Base-by-base conservation (phyloP, 2,797 vertebrate species). In the Carapus acus region DNA sequence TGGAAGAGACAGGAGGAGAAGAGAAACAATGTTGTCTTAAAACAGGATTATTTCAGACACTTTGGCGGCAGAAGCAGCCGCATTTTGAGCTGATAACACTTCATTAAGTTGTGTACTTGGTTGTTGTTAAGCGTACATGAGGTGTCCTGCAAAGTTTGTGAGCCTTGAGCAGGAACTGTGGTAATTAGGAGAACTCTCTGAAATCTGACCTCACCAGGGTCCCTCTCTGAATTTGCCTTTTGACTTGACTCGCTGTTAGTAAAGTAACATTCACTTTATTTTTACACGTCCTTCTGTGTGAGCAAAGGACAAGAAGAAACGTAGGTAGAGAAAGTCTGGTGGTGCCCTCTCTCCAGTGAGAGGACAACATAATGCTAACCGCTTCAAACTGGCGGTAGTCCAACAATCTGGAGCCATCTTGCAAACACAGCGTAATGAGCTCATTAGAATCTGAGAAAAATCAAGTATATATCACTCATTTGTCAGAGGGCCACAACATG, bases 151-250 rank as follows among this genome's bases (percentile, higher is more conserved):
- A 53, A 39, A 43, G 31, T 36, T 16, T n/a, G 21, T 49, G 20
- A 33, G 41, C 27, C 27, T 1, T 27, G 22, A 48, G 6, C 39
- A 34, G 52, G 18, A 47, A 19, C 24, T 12, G 24, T 16, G 40
- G 17, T 8, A 21, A 39, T 49, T 41, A 4, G 37, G 17, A 47
- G 47, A 9, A 4, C 9, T 51, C 43, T 16, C 21, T 42, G 2
- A 53, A 62, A 49, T 49, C 6, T 59, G 38, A 54, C 41, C 45
- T 36, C 20, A 1, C n/a, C 38, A 6, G 6, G 12, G 21, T 50
- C 22, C 6, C 54, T 34, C 60, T 43, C 23, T 53, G 19, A n/a
- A 49, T 55, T 56, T 55, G 18, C 16, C 44, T 16, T 23, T 62
- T 5, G n/a, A 48, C 19, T 48, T 11, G 34, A n/a, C n/a, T n/a